These are phyloP conservation scores for Cherax quadricarinatus DNA, from an alignment of 1,140 invertebrate genomes.

Conservation along the genomic window DNA sequence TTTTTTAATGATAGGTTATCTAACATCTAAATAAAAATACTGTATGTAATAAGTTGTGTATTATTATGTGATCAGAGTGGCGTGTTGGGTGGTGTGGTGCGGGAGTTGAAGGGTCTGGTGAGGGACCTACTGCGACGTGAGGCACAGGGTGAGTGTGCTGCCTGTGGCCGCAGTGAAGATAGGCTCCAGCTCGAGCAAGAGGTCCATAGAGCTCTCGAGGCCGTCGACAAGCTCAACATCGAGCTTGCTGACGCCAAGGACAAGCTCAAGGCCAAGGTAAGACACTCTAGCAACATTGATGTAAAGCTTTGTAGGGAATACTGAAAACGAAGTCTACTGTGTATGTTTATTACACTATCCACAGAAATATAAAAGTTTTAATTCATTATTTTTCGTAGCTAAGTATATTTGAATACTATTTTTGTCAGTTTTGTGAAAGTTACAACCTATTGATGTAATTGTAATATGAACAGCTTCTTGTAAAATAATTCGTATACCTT, in stretches of 20 bases:
- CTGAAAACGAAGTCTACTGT: too few relatives aligned
- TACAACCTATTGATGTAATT: too few relatives aligned
- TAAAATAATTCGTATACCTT: background rate
- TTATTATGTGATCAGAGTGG: constrained; percentile 75
- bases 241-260: constrained; percentile 79
- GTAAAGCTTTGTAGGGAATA: too few relatives aligned
- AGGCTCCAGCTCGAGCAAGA: constrained; percentile 79
- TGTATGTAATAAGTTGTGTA: background rate
- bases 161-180: constrained; percentile 82
- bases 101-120: constrained; percentile 77
- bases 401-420: too few relatives aligned
- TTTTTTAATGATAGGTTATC: too few relatives aligned
- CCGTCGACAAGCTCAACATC: constrained; percentile 84
- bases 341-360: too few relatives aligned
- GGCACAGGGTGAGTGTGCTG: constrained; percentile 82
- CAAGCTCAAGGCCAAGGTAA: constrained; percentile 72
- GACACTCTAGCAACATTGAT: background rate
- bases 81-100: constrained; percentile 76
- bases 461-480: too few relatives aligned
- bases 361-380: too few relatives aligned
- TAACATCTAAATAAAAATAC: too few relatives aligned
- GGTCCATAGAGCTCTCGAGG: constrained; percentile 78
- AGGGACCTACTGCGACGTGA: constrained; percentile 75
- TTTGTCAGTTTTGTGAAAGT: too few relatives aligned
- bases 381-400: too few relatives aligned